phyloP scores from a whole-genome alignment of 1,140 invertebrate species.

The Drosophila eugracilis region DNA sequence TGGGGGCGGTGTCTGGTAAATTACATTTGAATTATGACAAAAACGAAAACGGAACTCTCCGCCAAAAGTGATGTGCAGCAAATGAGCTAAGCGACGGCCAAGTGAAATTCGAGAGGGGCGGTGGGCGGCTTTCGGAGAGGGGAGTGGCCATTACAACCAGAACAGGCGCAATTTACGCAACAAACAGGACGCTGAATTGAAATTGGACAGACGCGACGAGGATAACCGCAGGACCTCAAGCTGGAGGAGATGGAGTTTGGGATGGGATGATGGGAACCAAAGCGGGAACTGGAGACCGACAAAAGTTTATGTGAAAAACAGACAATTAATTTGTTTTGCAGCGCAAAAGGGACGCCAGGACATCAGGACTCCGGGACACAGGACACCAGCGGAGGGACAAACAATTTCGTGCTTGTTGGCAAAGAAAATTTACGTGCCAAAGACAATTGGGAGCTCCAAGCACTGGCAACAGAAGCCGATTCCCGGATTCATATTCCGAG shows the following conservation, averaged over 20 bases:
- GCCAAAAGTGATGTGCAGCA: slow-evolving; percentile 56
- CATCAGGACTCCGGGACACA: slow-evolving; percentile 35
- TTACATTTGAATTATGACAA: slow-evolving; percentile 78
- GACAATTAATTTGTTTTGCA: slow-evolving; percentile 81
- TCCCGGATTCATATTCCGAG: not conserved
- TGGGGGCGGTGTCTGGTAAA: slow-evolving; percentile 42
- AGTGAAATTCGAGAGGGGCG: slow-evolving; percentile 64
- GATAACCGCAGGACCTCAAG: slow-evolving; percentile 32
- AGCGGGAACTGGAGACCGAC: slow-evolving; percentile 37
- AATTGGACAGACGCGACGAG: slow-evolving; percentile 47
- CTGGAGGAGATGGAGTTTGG: not conserved
- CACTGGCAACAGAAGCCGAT: not conserved
- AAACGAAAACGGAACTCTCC: slow-evolving; percentile 20
- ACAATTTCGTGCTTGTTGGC: slow-evolving; percentile 81
- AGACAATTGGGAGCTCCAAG: slow-evolving; percentile 61
- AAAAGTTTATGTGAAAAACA: slow-evolving; percentile 75
- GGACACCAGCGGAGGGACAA: slow-evolving; percentile 46
- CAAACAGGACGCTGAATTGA: slow-evolving; percentile 66
- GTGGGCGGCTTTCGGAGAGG: not conserved
- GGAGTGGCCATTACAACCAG: slow-evolving; percentile 36
- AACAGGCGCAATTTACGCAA: slow-evolving; percentile 65
- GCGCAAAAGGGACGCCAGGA: slow-evolving; percentile 41
- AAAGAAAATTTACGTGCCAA: slow-evolving; percentile 80
- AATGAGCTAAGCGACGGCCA: slow-evolving; percentile 75
- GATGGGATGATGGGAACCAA: slow-evolving; percentile 2